Conservation (phyloP, 2,888 invertebrate species). For the Boloria euphrosyne region DNA sequence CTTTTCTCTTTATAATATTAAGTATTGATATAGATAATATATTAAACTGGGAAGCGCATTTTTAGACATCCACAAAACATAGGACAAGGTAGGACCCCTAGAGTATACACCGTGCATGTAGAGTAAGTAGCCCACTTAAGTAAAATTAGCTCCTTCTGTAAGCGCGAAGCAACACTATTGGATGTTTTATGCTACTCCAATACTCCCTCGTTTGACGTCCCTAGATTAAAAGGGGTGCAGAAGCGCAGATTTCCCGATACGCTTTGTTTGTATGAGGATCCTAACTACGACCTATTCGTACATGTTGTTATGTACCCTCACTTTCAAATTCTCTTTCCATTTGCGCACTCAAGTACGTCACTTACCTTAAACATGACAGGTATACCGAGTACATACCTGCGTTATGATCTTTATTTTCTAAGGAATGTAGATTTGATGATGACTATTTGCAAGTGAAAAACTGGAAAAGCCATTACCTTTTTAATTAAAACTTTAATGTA, state of each 20-base stretch:
- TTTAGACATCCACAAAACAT: conserved; percentile 62
- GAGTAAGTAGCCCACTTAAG: conserved; percentile 82
- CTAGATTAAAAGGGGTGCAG: conserved; percentile 66
- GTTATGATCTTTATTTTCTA: conserved; percentile 37
- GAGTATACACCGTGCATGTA: conserved; percentile 53
- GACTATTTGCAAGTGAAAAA: not conserved
- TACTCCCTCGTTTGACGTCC: conserved; percentile 68
- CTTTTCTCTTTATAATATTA: no score
- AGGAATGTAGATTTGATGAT: conserved; percentile 21
- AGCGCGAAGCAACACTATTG: conserved; percentile 78
- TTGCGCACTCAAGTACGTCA: conserved; percentile 42
- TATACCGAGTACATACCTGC: conserved; percentile 25
- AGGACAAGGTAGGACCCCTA: conserved; percentile 52
- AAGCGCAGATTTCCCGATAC: conserved; percentile 56
- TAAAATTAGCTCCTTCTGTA: conserved; percentile 81
- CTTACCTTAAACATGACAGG: conserved; percentile 41
- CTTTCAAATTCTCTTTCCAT: conserved; percentile 45
- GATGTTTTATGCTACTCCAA: conserved; percentile 73
- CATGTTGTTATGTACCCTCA: conserved; percentile 41
- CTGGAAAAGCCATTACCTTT: not conserved
- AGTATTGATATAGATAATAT: no score
- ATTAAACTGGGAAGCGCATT: conserved; percentile 50
- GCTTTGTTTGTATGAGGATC: conserved; percentile 48
- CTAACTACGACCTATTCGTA: conserved; percentile 32
- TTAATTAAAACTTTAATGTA: not conserved